Percentiles rank a stretch among this genome's conserved stretches.
Conservation (phyloP, 2,888 invertebrate genomes). For the Drosophila macrothrix region DNA sequence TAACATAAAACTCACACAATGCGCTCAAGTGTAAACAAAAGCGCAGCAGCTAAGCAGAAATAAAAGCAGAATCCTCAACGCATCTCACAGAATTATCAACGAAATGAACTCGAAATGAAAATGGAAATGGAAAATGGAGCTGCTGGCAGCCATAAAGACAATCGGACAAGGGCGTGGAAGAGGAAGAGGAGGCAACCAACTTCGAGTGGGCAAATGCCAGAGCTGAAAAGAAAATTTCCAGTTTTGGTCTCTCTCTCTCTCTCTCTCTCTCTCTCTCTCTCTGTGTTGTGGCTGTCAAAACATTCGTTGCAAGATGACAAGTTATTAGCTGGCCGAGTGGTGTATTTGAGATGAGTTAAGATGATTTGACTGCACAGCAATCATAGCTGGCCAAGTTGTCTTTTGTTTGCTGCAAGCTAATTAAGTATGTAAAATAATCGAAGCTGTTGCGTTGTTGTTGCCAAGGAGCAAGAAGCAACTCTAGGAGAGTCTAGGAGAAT, state of each 20-base stretch:
- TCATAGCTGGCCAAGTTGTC: conserved; percentile 14
- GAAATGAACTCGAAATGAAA: conserved; percentile 66
- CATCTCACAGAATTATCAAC: conserved; percentile 55
- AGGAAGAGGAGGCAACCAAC: conserved; percentile 50
- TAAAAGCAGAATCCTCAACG: conserved; percentile 36
- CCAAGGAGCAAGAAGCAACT: neutral
- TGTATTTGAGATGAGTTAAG: conserved; percentile 15
- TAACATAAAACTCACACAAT: conserved; percentile 40
- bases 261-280: neutral
- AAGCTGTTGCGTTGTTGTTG: neutral
- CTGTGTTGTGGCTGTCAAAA: conserved; percentile 37
- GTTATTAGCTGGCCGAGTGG: conserved; percentile 60
- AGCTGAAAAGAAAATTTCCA: conserved; percentile 40
- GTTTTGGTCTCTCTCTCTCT: conserved; percentile 12
- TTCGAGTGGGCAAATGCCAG: conserved; percentile 47
- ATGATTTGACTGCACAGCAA: conserved; percentile 2
- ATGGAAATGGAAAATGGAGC: conserved; percentile 42
- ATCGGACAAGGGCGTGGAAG: conserved; percentile 20
- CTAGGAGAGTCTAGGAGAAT: neutral
- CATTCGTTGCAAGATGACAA: conserved; percentile 61
- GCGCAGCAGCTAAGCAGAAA: conserved; percentile 48
- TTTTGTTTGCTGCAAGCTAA: conserved; percentile 37
- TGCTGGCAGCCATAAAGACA: conserved; percentile 32
- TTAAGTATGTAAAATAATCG: conserved; percentile 53
- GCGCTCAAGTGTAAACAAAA: conserved; percentile 68